These are phyloP conservation scores for Neoitamus cyanurus DNA, from an alignment of 2,888 invertebrate species.

Conservation along the genomic window DNA sequence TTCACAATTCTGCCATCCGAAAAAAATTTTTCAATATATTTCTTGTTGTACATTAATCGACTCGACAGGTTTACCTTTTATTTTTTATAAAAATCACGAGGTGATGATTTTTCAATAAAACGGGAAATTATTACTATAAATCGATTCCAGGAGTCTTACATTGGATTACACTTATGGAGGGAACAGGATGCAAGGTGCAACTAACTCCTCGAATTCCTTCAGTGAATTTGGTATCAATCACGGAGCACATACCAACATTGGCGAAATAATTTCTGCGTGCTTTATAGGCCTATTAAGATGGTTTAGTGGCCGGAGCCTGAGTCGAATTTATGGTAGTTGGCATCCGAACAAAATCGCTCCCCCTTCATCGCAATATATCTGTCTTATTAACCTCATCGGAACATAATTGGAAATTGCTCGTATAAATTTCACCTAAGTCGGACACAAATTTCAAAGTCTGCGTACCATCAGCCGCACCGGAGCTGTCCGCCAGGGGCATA, in stretches of 20 bases:
- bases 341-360: background rate
- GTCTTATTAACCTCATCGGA: constrained; percentile 38
- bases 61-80: no score
- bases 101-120: no score
- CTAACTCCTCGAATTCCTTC: background rate
- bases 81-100: no score
- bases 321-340: background rate
- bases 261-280: background rate
- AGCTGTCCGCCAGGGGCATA: background rate
- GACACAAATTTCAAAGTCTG: constrained; percentile 32
- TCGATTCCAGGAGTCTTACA: no score
- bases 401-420: constrained; percentile 38
- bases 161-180: no score
- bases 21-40: no score
- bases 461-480: background rate
- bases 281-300: background rate
- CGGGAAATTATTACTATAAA: no score
- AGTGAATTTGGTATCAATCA: background rate
- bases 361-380: constrained; percentile 23
- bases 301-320: background rate
- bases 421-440: constrained; percentile 35
- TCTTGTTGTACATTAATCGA: no score
- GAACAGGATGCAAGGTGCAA: background rate
- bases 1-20: no score
- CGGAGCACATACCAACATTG: background rate